These are phyloP conservation scores for Aythya baeri DNA, from an alignment of 2,113 vertebrate species.

Conservation along the genomic window DNA sequence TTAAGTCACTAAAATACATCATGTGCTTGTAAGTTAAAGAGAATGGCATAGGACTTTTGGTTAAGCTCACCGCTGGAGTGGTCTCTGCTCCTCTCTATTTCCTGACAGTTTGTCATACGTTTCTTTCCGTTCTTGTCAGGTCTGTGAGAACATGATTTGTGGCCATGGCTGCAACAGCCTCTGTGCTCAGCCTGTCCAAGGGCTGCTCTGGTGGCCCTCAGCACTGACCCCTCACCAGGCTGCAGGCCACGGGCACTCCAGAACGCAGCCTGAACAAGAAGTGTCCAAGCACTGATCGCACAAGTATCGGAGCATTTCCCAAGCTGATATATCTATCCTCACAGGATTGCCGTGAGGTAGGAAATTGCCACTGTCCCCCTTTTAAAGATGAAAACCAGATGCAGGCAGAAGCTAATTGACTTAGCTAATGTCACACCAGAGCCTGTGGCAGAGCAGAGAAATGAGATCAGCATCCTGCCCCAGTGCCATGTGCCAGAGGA, in stretches of 20 bases:
- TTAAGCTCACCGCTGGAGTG: neutral
- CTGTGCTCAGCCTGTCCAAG: neutral
- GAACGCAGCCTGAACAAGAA: neutral
- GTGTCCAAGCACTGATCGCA: neutral
- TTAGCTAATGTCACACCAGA: conserved; percentile 3
- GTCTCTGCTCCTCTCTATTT: neutral
- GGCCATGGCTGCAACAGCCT: neutral
- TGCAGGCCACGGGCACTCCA: neutral
- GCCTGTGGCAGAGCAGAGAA: neutral
- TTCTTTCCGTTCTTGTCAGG: neutral
- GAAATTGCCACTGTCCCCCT: conserved; percentile 40
- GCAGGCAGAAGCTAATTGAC: conserved; percentile 50
- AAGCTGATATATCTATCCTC: conserved; percentile 36
- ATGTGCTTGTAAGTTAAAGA: neutral
- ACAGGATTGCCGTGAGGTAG: conserved; percentile 26
- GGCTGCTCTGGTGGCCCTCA: conserved; percentile 8
- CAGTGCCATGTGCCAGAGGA: neutral
- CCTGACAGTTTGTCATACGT: neutral
- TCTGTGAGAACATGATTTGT: neutral
- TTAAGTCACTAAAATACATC: neutral
- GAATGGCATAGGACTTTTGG: neutral
- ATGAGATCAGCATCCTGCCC: neutral
- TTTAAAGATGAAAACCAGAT: conserved; percentile 51
- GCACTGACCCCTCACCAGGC: neutral
- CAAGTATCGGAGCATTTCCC: conserved; percentile 10